Evolutionary conservation across 92 coral and sea anemone species (phyloP).

Genomic region (Hydrozoanthus gracilis): DNA sequence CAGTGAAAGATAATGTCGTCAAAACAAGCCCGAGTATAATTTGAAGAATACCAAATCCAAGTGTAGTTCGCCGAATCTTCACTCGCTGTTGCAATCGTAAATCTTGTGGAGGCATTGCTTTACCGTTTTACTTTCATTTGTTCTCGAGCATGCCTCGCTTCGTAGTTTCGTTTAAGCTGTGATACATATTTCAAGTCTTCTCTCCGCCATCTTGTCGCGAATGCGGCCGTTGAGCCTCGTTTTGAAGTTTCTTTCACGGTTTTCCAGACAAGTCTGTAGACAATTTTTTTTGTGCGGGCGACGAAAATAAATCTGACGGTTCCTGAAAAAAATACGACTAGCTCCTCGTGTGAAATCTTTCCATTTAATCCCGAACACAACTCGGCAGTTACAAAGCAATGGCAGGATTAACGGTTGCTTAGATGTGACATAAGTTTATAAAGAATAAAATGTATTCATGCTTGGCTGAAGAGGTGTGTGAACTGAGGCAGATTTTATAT

Average conservation of each 20-base stretch:
- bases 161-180: constrained; percentile 35
- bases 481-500: neutral
- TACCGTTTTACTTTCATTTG: constrained; percentile 17
- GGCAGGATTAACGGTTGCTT: constrained; percentile 31
- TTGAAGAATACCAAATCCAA: constrained; percentile 90
- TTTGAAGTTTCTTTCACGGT: constrained; percentile 62
- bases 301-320: constrained; percentile 17
- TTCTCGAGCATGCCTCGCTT: constrained; percentile 8
- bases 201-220: constrained; percentile 71
- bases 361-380: neutral
- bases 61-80: constrained; percentile 85
- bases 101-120: constrained; percentile 70
- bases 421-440: neutral
- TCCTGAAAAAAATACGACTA: neutral
- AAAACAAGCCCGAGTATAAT: constrained; percentile 83
- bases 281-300: constrained; percentile 31
- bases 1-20: constrained; percentile 89
- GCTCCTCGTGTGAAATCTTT: constrained; percentile 31
- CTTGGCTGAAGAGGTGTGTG: constrained; percentile 2
- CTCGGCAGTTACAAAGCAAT: neutral
- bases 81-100: constrained; percentile 64
- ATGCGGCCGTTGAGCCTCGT: constrained; percentile 67
- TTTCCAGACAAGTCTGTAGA: constrained; percentile 42
- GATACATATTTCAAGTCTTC: constrained; percentile 27
- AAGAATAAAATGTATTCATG: constrained; percentile 7